Conservation (phyloP, 2,797 vertebrate genomes). For the Enteromius afrohamiltoni region DNA sequence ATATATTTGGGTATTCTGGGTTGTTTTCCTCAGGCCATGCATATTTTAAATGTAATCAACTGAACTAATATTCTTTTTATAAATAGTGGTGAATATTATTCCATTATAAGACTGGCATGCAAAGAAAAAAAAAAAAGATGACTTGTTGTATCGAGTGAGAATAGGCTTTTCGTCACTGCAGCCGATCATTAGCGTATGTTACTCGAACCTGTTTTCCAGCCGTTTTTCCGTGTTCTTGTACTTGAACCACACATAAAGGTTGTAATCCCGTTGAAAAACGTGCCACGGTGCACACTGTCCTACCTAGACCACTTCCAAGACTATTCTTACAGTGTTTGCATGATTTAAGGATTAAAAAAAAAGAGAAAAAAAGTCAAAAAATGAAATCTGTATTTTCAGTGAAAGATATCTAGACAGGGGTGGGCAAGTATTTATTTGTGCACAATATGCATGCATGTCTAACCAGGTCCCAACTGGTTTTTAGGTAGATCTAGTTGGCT, state of each 20-base stretch:
- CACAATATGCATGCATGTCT: constrained; percentile 95
- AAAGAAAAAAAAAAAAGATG: constrained; percentile 70
- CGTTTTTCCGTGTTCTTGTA: constrained; percentile 74
- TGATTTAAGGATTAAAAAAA: constrained; percentile 67
- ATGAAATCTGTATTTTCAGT: constrained; percentile 74
- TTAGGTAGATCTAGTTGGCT: constrained; percentile 86
- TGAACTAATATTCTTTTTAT: constrained; percentile 73
- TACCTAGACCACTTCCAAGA: constrained; percentile 82
- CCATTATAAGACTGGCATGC: constrained; percentile 85
- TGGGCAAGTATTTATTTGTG: constrained; percentile 87
- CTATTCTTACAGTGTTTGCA: constrained; percentile 84
- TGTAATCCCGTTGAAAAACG: constrained; percentile 76
- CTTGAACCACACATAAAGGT: constrained; percentile 75
- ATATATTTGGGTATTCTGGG: constrained; percentile 77
- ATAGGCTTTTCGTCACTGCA: constrained; percentile 78
- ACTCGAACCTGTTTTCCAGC: constrained; percentile 74
- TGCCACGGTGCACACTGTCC: constrained; percentile 76
- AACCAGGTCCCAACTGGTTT: constrained; percentile 87
- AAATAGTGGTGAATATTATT: constrained; percentile 79
- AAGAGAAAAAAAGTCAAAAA: constrained; percentile 54
- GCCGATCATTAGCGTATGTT: constrained; percentile 79
- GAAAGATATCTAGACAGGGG: constrained; percentile 77
- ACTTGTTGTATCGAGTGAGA: constrained; percentile 78
- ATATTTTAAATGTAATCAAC: constrained; percentile 81
- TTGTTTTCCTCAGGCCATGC: constrained; percentile 82